Evolutionary conservation across 1,140 invertebrate species (phyloP).

Genomic region (Plodia interpunctella): DNA sequence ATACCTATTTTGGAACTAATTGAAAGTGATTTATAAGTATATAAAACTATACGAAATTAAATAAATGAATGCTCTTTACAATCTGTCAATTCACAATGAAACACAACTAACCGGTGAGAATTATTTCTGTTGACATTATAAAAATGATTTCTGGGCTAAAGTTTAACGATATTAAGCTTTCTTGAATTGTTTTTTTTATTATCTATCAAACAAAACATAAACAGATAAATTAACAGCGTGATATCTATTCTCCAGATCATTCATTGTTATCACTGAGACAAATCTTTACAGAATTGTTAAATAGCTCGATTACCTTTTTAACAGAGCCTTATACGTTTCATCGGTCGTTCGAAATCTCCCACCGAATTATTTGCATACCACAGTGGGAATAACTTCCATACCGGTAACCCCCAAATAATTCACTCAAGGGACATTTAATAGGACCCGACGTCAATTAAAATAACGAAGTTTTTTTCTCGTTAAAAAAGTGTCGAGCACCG

Average conservation of each 20-base stretch:
- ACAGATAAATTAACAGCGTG: not conserved
- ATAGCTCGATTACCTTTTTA: not conserved
- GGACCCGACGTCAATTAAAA: slow-evolving; percentile 66
- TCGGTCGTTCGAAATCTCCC: slow-evolving; percentile 5
- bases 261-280: not conserved
- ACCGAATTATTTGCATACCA: slow-evolving; percentile 59
- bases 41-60: too few relatives aligned
- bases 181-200: not conserved
- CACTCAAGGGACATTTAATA: slow-evolving; percentile 48
- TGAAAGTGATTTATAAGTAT: too few relatives aligned
- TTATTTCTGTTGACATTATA: not conserved
- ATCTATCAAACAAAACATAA: not conserved
- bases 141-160: not conserved
- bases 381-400: slow-evolving; percentile 51
- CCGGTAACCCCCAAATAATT: slow-evolving; percentile 56
- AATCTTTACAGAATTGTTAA: slow-evolving; percentile 8
- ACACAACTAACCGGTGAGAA: not conserved
- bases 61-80: too few relatives aligned
- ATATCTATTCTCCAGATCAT: not conserved
- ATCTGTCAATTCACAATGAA: not conserved
- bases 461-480: slow-evolving; percentile 49
- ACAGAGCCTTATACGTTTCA: slow-evolving; percentile 12
- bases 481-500: slow-evolving; percentile 43
- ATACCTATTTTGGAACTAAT: too few relatives aligned
- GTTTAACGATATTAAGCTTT: not conserved